phyloP scores from a whole-genome alignment of 2,113 vertebrate genomes.

The Halcyon senegalensis region DNA sequence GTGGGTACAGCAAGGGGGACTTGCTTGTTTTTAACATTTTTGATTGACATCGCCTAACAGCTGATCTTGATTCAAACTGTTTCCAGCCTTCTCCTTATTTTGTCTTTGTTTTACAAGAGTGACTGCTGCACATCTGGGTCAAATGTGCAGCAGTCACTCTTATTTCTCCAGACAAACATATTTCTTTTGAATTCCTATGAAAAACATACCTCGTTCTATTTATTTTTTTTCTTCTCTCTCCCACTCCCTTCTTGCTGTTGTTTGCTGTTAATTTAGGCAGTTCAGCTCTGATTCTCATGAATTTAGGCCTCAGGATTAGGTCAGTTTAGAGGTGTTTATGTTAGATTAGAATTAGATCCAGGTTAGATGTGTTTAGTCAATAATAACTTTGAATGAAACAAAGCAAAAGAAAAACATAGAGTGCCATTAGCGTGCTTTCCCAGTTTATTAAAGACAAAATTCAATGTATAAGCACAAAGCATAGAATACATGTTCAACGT shows the following conservation, averaged over 20 bases:
- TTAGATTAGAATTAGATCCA: background rate
- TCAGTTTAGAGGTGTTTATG: background rate
- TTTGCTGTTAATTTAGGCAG: background rate
- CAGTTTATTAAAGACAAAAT: background rate
- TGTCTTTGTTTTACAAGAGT: background rate
- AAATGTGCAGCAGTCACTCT: background rate
- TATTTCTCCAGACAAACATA: background rate
- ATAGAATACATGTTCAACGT: background rate
- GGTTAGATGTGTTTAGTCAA: background rate
- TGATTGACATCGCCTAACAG: background rate
- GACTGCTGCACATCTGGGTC: background rate
- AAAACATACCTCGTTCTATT: background rate
- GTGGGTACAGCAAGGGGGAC: rapidly evolving
- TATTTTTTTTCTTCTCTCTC: background rate
- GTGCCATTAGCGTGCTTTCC: background rate
- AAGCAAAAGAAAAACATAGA: background rate
- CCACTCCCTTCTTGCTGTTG: background rate
- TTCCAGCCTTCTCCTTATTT: background rate
- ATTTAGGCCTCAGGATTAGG: background rate
- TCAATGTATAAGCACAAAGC: background rate
- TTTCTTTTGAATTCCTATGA: background rate
- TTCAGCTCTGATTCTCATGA: background rate
- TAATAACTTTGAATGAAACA: background rate
- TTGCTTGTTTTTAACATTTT: background rate
- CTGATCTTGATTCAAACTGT: background rate